Evolutionary conservation across 1,140 invertebrate species (phyloP).

Genomic region (Tachypleus tridentatus): DNA sequence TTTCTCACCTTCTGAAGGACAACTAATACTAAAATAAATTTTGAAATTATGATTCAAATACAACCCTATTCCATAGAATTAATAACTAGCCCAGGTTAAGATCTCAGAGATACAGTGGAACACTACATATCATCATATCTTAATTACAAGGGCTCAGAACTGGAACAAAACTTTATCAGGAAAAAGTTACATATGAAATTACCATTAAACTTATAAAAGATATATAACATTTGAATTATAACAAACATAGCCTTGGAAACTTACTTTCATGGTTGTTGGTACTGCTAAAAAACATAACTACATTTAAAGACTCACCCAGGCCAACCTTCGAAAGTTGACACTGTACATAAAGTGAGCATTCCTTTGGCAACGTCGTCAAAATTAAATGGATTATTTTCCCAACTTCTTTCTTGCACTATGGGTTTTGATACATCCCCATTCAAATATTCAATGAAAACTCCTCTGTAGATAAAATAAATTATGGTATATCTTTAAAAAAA

Average conservation of each 20-base stretch:
- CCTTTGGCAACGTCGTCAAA: constrained; percentile 98
- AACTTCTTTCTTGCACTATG: constrained; percentile 58
- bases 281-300: neutral
- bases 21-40: too few relatives aligned
- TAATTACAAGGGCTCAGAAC: neutral
- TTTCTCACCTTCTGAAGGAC: too few relatives aligned
- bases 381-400: constrained; percentile 81
- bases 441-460: constrained; percentile 76
- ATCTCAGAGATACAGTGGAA: too few relatives aligned
- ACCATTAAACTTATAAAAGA: neutral
- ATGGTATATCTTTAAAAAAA: constrained; percentile 2
- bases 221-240: neutral
- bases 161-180: neutral
- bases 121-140: neutral
- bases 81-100: too few relatives aligned
- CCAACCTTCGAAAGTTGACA: constrained; percentile 99
- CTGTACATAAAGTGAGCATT: constrained; percentile 98
- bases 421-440: constrained; percentile 75
- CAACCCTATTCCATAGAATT: too few relatives aligned
- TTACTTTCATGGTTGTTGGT: too few relatives aligned
- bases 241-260: neutral
- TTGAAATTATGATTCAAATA: too few relatives aligned
- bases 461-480: constrained; percentile 40
- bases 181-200: neutral
- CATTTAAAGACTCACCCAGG: constrained; percentile 56